Base-by-base conservation (phyloP, 2,113 vertebrate species). In the Uria aalge region DNA sequence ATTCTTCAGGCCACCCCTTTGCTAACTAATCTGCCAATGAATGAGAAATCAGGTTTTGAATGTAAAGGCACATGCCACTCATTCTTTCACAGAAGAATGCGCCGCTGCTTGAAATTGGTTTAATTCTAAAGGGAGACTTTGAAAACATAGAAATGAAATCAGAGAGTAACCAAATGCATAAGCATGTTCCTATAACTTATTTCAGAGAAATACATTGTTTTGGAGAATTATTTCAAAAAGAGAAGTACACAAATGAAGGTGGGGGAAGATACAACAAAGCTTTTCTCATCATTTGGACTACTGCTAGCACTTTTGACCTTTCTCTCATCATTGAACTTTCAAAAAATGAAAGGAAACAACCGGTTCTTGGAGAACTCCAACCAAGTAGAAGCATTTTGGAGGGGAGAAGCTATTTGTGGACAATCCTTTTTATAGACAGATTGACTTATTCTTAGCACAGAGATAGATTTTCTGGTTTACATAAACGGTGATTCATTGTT, bases 401-500 rank as follows among this genome's bases (percentile, higher is more conserved):
- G 38, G 52, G 18, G 9, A 90, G 29, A 84, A 91, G 59, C 34
- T 95, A 84, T 92, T 95, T 95, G 59, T 52, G 24, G 53, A 63
- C 27, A 81, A 72, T 26, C 7, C 20, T 90, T 90, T 95, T 86
- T 74, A 94, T 43, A 82, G 67, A 68, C 8, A 66, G 76, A 93
- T 29, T 55, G 53, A 88, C 94, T 87, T 96, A 95, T 95, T 96
- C 84, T 93, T 90, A 96, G 68, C 34, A 91, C 67, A 66, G 67
- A 74, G 77, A 71, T 88, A 62, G 55, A 86, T 88, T 95, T 87
- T 92, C 83, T 72, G 88, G 34, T 96, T 97, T 96, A 95, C 40
- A 88, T 92, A 96, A 96, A 96, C 1, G 32, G 26, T 90, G 93
- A 97, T 91, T 95, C 96, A 96, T 90, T 97, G 79, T 92, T 95